phyloP scores from a whole-genome alignment of 2,113 vertebrate species.

The Cichladusa arquata region DNA sequence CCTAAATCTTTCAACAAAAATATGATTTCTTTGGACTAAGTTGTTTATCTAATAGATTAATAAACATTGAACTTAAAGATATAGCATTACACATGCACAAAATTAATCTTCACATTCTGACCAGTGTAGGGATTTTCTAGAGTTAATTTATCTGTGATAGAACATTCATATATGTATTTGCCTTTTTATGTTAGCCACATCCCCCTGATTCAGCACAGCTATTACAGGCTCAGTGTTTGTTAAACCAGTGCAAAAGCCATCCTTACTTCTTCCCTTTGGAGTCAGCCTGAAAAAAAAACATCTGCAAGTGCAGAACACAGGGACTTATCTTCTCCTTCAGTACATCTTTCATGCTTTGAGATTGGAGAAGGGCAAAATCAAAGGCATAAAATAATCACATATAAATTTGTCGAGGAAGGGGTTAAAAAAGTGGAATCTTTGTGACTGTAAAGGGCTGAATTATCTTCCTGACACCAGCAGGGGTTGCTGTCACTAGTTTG shows the following conservation, averaged over 20 bases:
- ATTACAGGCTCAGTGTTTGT: neutral
- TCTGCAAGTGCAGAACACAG: neutral
- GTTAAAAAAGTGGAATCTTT: conserved; percentile 13
- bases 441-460: conserved; percentile 26
- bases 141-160: neutral
- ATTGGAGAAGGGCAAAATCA: neutral
- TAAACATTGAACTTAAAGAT: neutral
- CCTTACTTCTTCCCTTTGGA: neutral
- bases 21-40: neutral
- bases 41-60: neutral
- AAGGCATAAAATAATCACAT: rapidly evolving
- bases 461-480: conserved; percentile 66
- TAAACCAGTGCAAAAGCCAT: neutral
- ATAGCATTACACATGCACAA: neutral
- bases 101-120: neutral
- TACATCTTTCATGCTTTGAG: neutral
- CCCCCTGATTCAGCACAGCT: neutral
- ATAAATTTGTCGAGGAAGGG: neutral
- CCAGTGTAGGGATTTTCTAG: neutral
- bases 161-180: neutral
- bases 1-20: neutral
- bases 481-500: conserved; percentile 67
- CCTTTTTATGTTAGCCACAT: neutral
- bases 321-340: neutral
- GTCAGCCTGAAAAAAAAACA: neutral